Evolutionary conservation across 2,113 vertebrate genomes (phyloP).

Genomic region (Cheirogaleus medius): DNA sequence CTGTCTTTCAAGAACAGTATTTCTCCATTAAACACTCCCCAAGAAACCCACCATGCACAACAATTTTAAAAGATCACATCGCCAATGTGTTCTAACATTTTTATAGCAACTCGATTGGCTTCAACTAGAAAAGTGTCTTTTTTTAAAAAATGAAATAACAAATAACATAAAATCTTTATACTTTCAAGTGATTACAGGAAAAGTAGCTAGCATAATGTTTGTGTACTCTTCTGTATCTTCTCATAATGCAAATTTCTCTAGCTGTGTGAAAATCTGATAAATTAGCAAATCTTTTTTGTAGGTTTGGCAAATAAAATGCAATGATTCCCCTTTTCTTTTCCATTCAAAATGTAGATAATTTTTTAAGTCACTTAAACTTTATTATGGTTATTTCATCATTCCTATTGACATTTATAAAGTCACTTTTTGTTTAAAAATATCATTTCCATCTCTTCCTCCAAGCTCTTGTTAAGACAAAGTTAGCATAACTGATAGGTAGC

Average conservation of each 20-base stretch:
- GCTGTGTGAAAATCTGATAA: not conserved
- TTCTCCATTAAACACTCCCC: not conserved
- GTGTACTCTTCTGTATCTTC: not conserved
- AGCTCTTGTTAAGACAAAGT: not conserved
- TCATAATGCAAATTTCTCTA: not conserved
- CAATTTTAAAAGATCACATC: constrained; percentile 3
- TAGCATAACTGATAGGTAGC: not conserved
- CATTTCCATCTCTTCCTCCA: not conserved
- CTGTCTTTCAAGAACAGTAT: not conserved
- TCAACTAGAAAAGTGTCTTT: not conserved
- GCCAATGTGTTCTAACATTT: not conserved
- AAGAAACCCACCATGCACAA: not conserved
- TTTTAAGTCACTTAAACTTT: not conserved
- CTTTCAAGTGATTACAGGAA: not conserved
- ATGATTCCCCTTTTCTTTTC: not conserved
- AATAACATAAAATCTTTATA: constrained; percentile 5
- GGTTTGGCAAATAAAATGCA: not conserved
- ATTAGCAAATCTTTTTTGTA: not conserved
- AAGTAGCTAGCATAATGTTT: not conserved
- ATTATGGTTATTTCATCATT: not conserved
- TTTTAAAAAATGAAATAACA: not conserved
- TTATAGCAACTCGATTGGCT: not conserved
- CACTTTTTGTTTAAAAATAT: not conserved
- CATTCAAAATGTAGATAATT: not conserved
- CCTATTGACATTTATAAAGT: not conserved